Evolutionary conservation across 2,888 invertebrate species (phyloP), one percentile per base, ranked within the genome.

Genomic region (Empis stercorea): DNA sequence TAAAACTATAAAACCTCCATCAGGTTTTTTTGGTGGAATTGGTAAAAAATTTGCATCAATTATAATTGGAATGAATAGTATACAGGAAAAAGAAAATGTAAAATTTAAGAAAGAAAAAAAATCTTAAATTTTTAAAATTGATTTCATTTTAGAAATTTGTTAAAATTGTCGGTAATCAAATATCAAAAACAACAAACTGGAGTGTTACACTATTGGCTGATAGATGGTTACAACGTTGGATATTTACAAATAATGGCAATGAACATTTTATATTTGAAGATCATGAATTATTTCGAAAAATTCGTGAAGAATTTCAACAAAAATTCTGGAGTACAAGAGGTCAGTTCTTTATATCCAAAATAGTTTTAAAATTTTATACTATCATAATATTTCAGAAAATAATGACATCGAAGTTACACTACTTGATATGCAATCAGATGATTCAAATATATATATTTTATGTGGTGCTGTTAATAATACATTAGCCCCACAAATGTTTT

Each of bases 21-120:
- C 83, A 46, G 86, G 87, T 2, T 87, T 87, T 80, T 74, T 95
- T 37, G 89, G 92, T 9, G 92, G 93, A 0, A 79, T 95, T 52
- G 84, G 92, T 1, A 80, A 84, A 76, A 66, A 72, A 62, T 64
- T 65, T 47, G 63, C 66, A 1, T 68, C 67, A 1, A 70, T 70
- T 49, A 58, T 70, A 10, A 69, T 70, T 49, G 69, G 68, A 30
- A 62, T 67, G 62, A 64, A 64, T 44, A 66, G 55, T 45, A 55
- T 56, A 4, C 59, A 56, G 15, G 70, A 70, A 32, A 67, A 61
- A 40, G 70, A 70, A 54, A 69, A 68, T 56, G 68, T 68, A 44
- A 51, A 54, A 30, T 10, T 15, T 2, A 10, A 2, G n/a, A n/a
- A n/a, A 23, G 4, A 36, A 36, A 13, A 10, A 27, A 15, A n/a